Conservation (phyloP, 2,888 invertebrate species). For the Gibbula magus region DNA sequence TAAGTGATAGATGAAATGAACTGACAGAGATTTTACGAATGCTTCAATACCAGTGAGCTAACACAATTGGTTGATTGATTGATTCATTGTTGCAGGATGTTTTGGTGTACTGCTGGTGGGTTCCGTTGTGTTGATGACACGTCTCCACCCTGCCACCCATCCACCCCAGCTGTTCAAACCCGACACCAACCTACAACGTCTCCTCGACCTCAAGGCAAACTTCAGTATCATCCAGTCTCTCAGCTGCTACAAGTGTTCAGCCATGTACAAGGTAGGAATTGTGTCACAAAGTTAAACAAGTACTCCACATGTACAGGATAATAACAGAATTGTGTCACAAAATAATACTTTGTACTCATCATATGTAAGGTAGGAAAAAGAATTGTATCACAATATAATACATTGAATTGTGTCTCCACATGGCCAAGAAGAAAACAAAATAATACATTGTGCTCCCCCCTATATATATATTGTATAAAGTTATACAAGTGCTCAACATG, state of each 20-base stretch:
- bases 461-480: too few species aligned
- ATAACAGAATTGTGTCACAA: too few species aligned
- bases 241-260: slow-evolving; percentile 67
- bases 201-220: slow-evolving; percentile 69
- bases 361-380: too few species aligned
- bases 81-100: neutral
- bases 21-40: too few species aligned
- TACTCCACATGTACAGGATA: neutral
- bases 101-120: slow-evolving; percentile 47
- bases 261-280: slow-evolving; percentile 55
- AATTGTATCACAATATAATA: too few species aligned
- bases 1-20: too few species aligned
- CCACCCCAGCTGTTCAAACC: slow-evolving; percentile 69
- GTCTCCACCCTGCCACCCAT: slow-evolving; percentile 62
- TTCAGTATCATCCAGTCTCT: slow-evolving; percentile 64
- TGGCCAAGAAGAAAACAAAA: too few species aligned
- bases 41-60: too few species aligned
- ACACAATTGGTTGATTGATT: too few species aligned
- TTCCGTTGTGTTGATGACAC: slow-evolving; percentile 61
- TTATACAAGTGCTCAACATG: too few species aligned
- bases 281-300: neutral
- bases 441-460: too few species aligned
- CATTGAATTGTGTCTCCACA: too few species aligned
- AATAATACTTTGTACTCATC: neutral
- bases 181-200: slow-evolving; percentile 67